Base-by-base conservation (phyloP, 23 tunicate species). In the Halocynthia aurantium region DNA sequence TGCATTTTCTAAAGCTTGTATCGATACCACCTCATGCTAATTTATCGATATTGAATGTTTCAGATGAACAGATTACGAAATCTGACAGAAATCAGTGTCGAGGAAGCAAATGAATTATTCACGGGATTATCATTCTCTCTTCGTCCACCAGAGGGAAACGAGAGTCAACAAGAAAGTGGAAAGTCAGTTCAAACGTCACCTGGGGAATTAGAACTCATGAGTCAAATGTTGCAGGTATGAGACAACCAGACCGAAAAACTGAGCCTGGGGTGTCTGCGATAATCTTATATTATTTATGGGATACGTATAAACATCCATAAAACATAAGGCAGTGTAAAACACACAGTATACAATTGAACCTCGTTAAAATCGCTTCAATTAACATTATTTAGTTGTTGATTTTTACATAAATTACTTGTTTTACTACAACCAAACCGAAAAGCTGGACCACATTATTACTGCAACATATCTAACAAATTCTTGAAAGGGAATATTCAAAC, bases 21-120 rank as follows among this genome's bases (percentile, higher is more conserved):
- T 15, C n/a, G n/a, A 60, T 60, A n/a, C 17, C 17, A 60, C 17
- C 17, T n/a, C 4, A 15, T 15, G 4, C 17, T 60, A 60, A n/a
- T 15, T n/a, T 60, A 60, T 60, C n/a, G n/a, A n/a, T 60, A 60
- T 60, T 4, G n/a, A n/a, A 60, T 15, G 64, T 63, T 77, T 60
- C 62, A 89, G 96, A 70, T 84, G 72, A 62, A 75, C 22, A 66
- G 73, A 15, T 49, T 89, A 5, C 20, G 81, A 55, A 89, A 89
- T 49, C 51, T 84, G 52, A 89, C 96, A 5, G 82, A 75, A 62
- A 89, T 89, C n/a, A 76, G 67, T 76, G 53, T 81, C 6, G 85
- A 69, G 12, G 85, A 76, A 54, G 96, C 96, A 12, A 80, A 69
- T 52, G 57, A 60, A 8, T 75, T 84, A 6, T 69, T 89, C 8